phyloP scores from a whole-genome alignment of 1,140 invertebrate genomes.

The Eulimnadia texana region DNA sequence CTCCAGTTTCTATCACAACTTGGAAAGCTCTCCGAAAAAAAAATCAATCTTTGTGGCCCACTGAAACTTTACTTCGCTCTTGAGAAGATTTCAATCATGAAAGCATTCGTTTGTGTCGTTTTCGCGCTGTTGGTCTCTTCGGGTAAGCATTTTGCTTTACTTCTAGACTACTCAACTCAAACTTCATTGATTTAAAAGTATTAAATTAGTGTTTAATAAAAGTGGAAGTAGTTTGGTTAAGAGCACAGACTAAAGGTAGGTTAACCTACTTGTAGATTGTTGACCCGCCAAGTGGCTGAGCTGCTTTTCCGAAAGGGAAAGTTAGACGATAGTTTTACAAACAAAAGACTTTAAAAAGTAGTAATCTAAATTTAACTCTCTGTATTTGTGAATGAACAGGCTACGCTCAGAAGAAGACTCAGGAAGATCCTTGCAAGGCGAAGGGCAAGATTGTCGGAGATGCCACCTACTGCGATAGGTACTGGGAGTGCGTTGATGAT shows the following conservation, averaged over 20 bases:
- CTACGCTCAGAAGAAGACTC: conserved; percentile 29
- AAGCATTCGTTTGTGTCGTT: conserved; percentile 3
- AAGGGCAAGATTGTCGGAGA: conserved; percentile 58
- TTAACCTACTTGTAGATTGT: not conserved
- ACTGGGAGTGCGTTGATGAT: conserved; percentile 67
- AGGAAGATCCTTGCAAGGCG: conserved; percentile 60
- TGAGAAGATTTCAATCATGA: not conserved
- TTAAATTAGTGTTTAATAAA: not conserved
- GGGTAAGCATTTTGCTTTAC: too few species aligned
- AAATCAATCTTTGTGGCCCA: not conserved
- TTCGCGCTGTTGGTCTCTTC: not conserved
- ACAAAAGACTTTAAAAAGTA: too few species aligned
- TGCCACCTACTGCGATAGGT: conserved; percentile 67
- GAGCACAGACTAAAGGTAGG: too few species aligned
- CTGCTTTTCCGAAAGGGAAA: not conserved
- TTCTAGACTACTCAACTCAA: not conserved
- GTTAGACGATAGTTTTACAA: too few species aligned
- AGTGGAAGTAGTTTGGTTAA: not conserved
- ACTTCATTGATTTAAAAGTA: not conserved
- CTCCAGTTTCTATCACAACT: not conserved
- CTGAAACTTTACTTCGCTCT: too few species aligned
- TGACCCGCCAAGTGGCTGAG: not conserved
- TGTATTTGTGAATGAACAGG: not conserved
- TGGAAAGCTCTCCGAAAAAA: not conserved
- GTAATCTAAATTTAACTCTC: too few species aligned